Evolutionary conservation across 2,888 invertebrate genomes (phyloP), one percentile per base, ranked within the genome.

Genomic region (Serripes groenlandicus): DNA sequence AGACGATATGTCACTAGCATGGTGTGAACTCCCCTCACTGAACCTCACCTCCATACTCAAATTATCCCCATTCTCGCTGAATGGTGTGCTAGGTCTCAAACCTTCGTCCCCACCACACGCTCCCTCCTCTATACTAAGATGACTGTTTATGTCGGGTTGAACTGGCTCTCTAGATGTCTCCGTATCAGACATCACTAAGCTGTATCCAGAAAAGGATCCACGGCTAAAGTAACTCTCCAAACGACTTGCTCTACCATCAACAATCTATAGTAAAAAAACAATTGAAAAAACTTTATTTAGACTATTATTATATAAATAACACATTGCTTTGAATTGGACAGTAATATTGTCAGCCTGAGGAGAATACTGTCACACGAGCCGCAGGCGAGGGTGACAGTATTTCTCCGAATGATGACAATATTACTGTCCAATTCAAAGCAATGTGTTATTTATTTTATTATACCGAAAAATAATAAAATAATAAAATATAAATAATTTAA

Each of bases 41-140:
- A 94, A 90, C 56, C 94, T 91, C n/a, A 94, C 94, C 82, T 94
- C 94, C 88, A 94, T 91, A 75, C 93, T 94, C 21, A 93, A 81
- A 81, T 93, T 94, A 80, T 94, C 94, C 23, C 86, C 90, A 71
- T 88, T 89, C 70, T 92, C 92, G 85, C 88, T 90, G 37, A 77
- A 78, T 56, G 89, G 88, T 7, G 87, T 88, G 30, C 85, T 74
- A 9, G 88, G 84, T 52, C 87, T 71, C n/a, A 84, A 72, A 15
- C 82, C 83, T 49, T 78, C 75, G 0, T 82, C 85, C 0, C 87
- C 88, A 18, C 90, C 90, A 78, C 87, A 89, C 21, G 90, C 91
- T 21, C 89, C 89, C 54, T 88, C 89, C 18, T 78, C 83, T 32
- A 81, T 49, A 75, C 85, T 81, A 28, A 88, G 75, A 34, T 84